These are phyloP conservation scores for Ovis canadensis DNA, from an alignment of 2,113 vertebrate species.

Conservation along the genomic window DNA sequence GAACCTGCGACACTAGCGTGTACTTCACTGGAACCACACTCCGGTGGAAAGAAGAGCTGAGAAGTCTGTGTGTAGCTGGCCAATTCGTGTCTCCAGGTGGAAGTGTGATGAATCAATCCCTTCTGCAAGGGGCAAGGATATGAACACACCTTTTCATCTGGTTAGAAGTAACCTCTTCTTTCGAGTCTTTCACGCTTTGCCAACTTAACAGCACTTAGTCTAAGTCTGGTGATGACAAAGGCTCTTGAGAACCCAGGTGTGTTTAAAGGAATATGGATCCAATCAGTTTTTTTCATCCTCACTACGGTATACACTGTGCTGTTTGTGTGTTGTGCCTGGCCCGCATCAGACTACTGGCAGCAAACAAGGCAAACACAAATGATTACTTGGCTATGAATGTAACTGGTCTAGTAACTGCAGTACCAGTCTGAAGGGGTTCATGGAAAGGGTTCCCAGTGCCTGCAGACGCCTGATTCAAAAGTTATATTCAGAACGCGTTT, in stretches of 20 bases:
- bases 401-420: background rate
- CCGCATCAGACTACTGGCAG: background rate
- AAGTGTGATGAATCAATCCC: background rate
- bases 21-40: background rate
- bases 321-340: background rate
- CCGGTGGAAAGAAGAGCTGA: background rate
- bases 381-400: background rate
- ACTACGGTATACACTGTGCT: background rate
- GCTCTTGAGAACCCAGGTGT: background rate
- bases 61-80: background rate
- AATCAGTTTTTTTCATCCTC: background rate
- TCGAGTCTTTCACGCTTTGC: background rate
- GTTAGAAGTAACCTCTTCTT: background rate
- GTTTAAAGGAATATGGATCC: background rate
- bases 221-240: background rate
- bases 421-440: background rate
- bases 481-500: background rate
- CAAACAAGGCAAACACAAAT: background rate
- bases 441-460: background rate
- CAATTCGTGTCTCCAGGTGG: rapidly evolving
- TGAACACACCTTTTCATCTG: background rate
- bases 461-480: background rate
- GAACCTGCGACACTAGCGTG: background rate
- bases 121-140: background rate
- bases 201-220: background rate